Evolutionary conservation across 2,113 vertebrate species (phyloP).

Genomic region (Pelusios castaneus): DNA sequence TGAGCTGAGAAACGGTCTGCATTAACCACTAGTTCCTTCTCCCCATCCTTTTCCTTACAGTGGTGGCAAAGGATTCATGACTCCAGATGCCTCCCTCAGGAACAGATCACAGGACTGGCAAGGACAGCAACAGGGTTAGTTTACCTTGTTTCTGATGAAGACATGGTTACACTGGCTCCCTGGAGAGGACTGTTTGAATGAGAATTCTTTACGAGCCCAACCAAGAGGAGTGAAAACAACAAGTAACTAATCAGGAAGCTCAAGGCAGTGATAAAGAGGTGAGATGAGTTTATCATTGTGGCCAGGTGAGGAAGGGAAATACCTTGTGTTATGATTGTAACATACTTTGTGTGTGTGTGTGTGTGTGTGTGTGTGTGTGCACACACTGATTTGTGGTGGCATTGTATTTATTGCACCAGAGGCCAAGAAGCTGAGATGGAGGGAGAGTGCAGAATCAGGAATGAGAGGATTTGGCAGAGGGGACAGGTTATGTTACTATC

Average conservation of each 20-base stretch:
- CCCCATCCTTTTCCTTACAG: not conserved
- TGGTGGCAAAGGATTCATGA: not conserved
- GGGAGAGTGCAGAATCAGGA: not conserved
- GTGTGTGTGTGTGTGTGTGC: too few relatives aligned
- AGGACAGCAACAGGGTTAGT: not conserved
- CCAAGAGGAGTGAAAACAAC: not conserved
- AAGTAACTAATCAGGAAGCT: not conserved
- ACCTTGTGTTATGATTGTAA: not conserved
- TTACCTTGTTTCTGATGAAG: not conserved
- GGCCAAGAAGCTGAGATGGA: not conserved
- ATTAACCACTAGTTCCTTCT: not conserved
- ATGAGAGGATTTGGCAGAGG: fast-evolving
- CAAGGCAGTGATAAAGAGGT: not conserved
- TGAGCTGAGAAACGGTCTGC: not conserved
- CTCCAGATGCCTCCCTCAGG: not conserved
- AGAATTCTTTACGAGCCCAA: not conserved
- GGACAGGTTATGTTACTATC: not conserved
- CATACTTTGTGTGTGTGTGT: not conserved
- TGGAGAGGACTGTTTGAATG: too few relatives aligned
- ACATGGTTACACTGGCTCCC: not conserved
- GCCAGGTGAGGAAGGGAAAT: not conserved
- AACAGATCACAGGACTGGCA: not conserved
- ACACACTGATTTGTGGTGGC: not conserved
- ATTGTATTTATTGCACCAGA: not conserved
- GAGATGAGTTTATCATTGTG: not conserved